Base-by-base conservation (phyloP, 2,113 vertebrate species). In the Sander vitreus region DNA sequence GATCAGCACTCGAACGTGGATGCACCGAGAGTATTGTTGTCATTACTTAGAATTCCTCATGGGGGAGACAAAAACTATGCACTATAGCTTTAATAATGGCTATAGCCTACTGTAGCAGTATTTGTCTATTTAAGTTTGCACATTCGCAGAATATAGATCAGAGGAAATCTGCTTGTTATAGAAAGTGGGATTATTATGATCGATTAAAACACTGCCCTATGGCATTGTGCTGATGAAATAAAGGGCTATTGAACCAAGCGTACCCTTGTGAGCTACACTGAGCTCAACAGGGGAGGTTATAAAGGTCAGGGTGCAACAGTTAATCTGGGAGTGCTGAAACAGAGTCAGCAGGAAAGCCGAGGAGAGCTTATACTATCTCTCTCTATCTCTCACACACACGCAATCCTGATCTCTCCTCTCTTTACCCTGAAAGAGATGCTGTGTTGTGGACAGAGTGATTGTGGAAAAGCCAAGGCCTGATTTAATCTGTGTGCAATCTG, bases 281-380 rank as follows among this genome's bases (percentile, higher is more conserved):
- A 83, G 90, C 88, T 84, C 90, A 88, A 83, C 85, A 82, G 75
- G 76, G 80, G 80, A 87, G 86, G 89, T 83, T 91, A 84, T 83
- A 88, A 91, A 93, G 89, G 92, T 92, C 81, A 92, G 74, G 65
- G 90, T 85, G 85, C 85, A 88, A 85, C 86, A 91, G 85, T 92
- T 91, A 88, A 92, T 92, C 91, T 89, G 80, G 68, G 71, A 77
- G 70, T 39, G 60, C 68, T 89, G 87, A 86, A 88, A 88, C 67
- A 45, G 71, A 91, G 87, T 77, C 79, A 81, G 79, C 33, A 68
- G 48, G 80, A 81, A 86, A 60, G 74, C 73, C 51, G 33, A 70
- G 55, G 57, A 84, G 58, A 87, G 73, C 27, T 76, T 74, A 69
- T 33, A 71, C 36, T 51, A 30, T 33, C 68, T 62, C 67, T 66